A percentile compares a stretch with the other conserved stretches of the same genome.
Evolutionary conservation across 1,140 invertebrate species (phyloP).

Genomic region (Coenobita brevimanus): DNA sequence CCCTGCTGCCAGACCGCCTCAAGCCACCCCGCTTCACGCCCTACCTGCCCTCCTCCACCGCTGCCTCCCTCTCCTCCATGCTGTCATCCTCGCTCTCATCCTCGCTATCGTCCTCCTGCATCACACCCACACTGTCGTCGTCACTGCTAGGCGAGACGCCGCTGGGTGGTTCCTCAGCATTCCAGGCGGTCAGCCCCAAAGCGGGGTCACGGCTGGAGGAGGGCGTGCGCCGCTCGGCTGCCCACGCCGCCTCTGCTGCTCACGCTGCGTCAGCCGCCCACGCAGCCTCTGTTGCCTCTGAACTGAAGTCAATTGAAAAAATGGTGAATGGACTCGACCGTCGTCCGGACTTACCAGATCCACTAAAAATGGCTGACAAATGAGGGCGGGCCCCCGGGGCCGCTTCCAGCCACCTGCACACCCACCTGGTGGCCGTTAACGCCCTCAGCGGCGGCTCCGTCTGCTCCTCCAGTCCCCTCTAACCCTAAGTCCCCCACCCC

Average conservation of each 20-base stretch:
- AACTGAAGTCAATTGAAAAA: conserved; percentile 96
- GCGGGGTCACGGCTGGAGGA: conserved; percentile 69
- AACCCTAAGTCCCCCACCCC: conserved; percentile 38
- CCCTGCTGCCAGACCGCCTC: conserved; percentile 64
- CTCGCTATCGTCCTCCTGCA: conserved; percentile 67
- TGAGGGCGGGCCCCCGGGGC: conserved; percentile 69
- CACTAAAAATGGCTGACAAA: conserved; percentile 70
- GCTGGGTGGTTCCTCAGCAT: conserved; percentile 67
- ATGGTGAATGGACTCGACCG: conserved; percentile 94
- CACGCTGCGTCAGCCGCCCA: conserved; percentile 68
- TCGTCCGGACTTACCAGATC: conserved; percentile 70
- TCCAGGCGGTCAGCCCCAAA: conserved; percentile 72
- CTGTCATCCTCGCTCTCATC: conserved; percentile 72
- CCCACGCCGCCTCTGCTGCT: conserved; percentile 52
- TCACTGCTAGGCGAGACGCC: conserved; percentile 66
- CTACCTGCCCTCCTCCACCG: conserved; percentile 74
- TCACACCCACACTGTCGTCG: conserved; percentile 67
- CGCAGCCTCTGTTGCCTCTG: conserved; percentile 74
- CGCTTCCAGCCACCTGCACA: conserved; percentile 58
- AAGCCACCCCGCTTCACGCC: conserved; percentile 69
- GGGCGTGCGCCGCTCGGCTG: conserved; percentile 62
- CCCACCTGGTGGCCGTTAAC: conserved; percentile 60
- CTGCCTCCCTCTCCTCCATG: conserved; percentile 71
- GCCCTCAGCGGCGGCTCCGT: conserved; percentile 59
- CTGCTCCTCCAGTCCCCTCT: conserved; percentile 60